These are phyloP conservation scores for Crepidodera aurea DNA, from an alignment of 2,888 invertebrate species.

Conservation along the genomic window DNA sequence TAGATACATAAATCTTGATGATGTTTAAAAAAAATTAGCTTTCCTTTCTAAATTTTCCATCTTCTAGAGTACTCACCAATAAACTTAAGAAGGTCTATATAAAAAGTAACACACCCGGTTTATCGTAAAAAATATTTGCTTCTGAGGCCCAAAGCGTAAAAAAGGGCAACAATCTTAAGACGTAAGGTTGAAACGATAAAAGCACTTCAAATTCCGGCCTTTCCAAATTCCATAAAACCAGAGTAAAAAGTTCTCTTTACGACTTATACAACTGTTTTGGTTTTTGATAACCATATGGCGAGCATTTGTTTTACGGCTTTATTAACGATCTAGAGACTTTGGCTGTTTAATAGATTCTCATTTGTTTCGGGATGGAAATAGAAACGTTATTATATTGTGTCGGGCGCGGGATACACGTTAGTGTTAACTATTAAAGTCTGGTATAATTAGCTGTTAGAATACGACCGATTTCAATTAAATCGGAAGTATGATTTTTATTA, in stretches of 20 bases:
- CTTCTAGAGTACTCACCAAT: too few species aligned
- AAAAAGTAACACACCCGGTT: conserved; percentile 19
- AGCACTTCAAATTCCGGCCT: conserved; percentile 25
- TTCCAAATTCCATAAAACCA: conserved; percentile 28
- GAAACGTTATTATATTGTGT: neutral
- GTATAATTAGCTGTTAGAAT: too few species aligned
- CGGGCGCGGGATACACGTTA: too few species aligned
- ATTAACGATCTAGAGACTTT: conserved; percentile 25
- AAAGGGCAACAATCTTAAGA: conserved; percentile 23
- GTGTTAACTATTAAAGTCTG: too few species aligned
- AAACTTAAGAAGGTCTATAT: neutral
- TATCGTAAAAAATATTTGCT: conserved; percentile 21
- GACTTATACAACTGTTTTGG: conserved; percentile 29
- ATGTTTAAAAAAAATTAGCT: too few species aligned
- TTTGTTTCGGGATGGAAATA: conserved; percentile 17
- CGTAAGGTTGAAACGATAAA: conserved; percentile 18
- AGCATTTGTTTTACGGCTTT: conserved; percentile 42
- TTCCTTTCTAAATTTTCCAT: too few species aligned
- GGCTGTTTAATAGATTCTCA: conserved; percentile 17
- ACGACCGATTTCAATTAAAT: too few species aligned
- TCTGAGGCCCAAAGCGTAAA: conserved; percentile 11
- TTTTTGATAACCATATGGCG: conserved; percentile 44
- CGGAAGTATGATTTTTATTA: too few species aligned
- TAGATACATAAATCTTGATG: neutral
- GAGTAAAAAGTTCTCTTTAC: conserved; percentile 26